phyloP scores from a whole-genome alignment of 2,888 invertebrate genomes.

The Pasiphila rectangulata region DNA sequence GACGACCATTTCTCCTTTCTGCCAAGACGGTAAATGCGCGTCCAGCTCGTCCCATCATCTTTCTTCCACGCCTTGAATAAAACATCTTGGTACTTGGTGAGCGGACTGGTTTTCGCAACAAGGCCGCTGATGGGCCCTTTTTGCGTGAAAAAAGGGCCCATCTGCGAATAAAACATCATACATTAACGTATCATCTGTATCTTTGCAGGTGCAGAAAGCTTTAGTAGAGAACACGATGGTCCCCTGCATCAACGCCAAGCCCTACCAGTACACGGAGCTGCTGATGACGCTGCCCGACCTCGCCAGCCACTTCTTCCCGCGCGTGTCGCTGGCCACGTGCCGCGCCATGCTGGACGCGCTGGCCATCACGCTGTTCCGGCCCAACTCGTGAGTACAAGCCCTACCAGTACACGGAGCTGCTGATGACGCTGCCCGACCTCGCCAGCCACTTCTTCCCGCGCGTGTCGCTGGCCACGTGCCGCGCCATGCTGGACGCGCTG shows the following conservation, averaged over 20 bases:
- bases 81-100: no score
- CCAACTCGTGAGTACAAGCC: constrained; percentile 89
- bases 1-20: no score
- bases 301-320: constrained; percentile 89
- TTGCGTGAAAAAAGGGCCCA: no score
- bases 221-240: constrained; percentile 90
- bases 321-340: constrained; percentile 86
- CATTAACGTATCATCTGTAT: no score
- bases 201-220: constrained; percentile 86
- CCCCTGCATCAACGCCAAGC: constrained; percentile 93
- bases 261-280: constrained; percentile 89
- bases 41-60: no score
- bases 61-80: no score
- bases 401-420: neutral
- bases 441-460: constrained; percentile 90
- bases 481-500: constrained; percentile 90
- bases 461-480: constrained; percentile 86
- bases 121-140: no score
- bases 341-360: constrained; percentile 90
- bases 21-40: no score
- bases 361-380: constrained; percentile 88
- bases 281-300: constrained; percentile 91
- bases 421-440: constrained; percentile 87
- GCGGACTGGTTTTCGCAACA: no score
- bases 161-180: no score